These are phyloP conservation scores for Trypoxylon attenuatum DNA, from an alignment of 2,888 invertebrate species.

Conservation along the genomic window DNA sequence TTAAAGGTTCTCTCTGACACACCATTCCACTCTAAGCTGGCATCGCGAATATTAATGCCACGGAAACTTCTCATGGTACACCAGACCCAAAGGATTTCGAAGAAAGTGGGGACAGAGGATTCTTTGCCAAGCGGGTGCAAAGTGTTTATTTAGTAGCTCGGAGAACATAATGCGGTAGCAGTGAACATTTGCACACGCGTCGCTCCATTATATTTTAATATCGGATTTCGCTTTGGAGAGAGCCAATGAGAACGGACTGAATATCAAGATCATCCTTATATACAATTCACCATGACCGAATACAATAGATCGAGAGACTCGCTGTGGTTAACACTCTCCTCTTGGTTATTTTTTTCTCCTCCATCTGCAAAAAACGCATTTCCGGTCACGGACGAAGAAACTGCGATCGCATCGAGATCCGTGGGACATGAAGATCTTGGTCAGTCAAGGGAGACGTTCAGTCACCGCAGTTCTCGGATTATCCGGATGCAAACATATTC, in stretches of 20 bases:
- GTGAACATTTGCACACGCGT: background rate
- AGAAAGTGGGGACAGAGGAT: background rate
- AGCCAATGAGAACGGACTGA: background rate
- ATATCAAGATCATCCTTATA: background rate
- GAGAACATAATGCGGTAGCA: background rate
- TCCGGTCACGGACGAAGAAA: constrained; percentile 45
- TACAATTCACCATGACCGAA: background rate
- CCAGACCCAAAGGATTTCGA: too few relatives aligned
- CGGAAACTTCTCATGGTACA: background rate
- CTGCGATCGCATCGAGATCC: constrained; percentile 36
- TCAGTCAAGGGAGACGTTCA: constrained; percentile 39
- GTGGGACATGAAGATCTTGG: constrained; percentile 42
- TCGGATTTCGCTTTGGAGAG: background rate
- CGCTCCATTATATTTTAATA: constrained; percentile 1
- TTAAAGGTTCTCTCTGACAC: background rate
- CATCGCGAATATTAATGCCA: background rate
- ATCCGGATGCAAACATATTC: constrained; percentile 39
- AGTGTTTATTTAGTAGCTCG: background rate
- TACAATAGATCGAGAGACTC: constrained; percentile 17
- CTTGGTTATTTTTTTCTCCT: constrained; percentile 12
- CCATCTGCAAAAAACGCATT: constrained; percentile 26
- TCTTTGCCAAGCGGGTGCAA: background rate
- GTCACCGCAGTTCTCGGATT: constrained; percentile 44
- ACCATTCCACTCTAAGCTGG: background rate
- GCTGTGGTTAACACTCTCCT: constrained; percentile 29